Evolutionary conservation across 2,113 vertebrate genomes (phyloP), one percentile per base, ranked within the genome.

Genomic region (Sphaerodactylus townsendi): DNA sequence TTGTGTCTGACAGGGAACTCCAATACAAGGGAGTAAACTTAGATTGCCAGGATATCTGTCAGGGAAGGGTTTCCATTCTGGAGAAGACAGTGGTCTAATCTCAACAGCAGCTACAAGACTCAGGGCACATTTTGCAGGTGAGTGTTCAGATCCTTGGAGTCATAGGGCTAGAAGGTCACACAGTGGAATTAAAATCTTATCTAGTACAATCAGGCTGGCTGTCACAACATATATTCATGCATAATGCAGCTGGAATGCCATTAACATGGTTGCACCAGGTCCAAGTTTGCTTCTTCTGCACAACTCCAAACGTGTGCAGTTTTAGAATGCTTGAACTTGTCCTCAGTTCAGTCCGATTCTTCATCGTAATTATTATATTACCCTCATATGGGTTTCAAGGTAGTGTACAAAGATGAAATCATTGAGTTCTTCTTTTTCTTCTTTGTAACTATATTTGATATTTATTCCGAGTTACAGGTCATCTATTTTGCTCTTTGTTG

Each of bases 11-110:
- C 90, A 99, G 99, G 95, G 94, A 83, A 98, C 98, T 9, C 96
- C 97, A 0, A 98, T 99, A 88, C 98, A 98, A 92, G 98, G 98
- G 92, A 99, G 98, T 93, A 99, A 98, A 92, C 96, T 99, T 48
- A 97, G 98, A 79, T 96, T 99, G 85, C 99, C 99, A 35, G 99
- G 99, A 10, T 99, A 99, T 84, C 93, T 99, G 10, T 99, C 99
- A 41, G 99, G 99, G 62, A 99, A 99, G 92, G 96, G 97, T 39
- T 99, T 99, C 91, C 98, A 99, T 91, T 98, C 97, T 1, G 95
- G 95, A 86, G 99, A 99, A 10, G 98, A 99, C 91, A 97, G 97
- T 2, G 96, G 96, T 69, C 91, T 99, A 90, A 97, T 99, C 87
- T 98, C 96, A 10, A 96, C 97, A 21, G 98, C 98, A 78, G 98